Conservation (phyloP, 2,113 vertebrate genomes). For the Chelonoidis abingdonii region DNA sequence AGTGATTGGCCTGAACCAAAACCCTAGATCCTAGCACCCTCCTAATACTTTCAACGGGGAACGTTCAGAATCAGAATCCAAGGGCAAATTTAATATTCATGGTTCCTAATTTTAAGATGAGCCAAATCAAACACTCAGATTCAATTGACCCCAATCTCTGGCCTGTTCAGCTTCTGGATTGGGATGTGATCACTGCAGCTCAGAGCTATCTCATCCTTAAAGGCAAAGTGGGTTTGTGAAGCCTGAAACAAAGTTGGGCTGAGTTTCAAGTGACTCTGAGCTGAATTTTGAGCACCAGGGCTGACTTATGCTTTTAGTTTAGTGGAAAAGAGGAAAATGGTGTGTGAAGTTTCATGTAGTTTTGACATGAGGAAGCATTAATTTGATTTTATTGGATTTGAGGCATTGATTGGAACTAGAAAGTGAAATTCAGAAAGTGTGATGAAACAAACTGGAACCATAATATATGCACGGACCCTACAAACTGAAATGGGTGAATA, state of each 20-base stretch:
- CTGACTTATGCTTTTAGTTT: neutral
- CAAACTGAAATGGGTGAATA: neutral
- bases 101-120: neutral
- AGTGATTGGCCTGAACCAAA: neutral
- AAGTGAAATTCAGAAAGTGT: neutral
- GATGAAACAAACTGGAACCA: neutral
- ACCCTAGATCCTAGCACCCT: neutral
- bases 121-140: neutral
- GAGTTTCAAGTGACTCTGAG: neutral
- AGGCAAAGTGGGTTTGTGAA: neutral
- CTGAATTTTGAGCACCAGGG: neutral
- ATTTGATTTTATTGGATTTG: neutral
- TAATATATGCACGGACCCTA: neutral
- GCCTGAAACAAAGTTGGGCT: neutral
- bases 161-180: neutral
- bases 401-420: neutral
- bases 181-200: neutral
- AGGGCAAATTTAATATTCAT: neutral
- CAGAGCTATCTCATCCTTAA: neutral
- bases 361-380: neutral
- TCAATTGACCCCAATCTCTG: neutral
- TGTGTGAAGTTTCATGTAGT: neutral
- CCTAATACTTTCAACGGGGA: neutral
- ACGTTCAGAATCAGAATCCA: neutral
- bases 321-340: neutral